These are phyloP conservation scores for Boloria euphrosyne DNA, from an alignment of 2,888 invertebrate genomes.

Conservation along the genomic window DNA sequence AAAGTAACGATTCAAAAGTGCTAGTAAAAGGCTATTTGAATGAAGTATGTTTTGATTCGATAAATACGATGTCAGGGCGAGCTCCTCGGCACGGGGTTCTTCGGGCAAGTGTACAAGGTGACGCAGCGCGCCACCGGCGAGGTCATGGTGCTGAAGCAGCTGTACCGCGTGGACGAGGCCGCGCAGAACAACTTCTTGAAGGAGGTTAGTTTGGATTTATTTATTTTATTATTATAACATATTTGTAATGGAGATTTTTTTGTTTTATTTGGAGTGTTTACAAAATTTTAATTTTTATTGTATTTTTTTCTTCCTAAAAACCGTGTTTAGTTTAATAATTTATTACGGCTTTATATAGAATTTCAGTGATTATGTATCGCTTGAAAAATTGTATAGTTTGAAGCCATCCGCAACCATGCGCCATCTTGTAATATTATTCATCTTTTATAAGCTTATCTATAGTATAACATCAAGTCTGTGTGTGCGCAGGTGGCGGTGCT, in stretches of 20 bases:
- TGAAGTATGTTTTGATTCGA: too few species aligned
- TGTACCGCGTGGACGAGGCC: constrained; percentile 96
- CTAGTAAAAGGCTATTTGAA: too few species aligned
- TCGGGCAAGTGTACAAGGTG: constrained; percentile 95
- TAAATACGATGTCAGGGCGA: constrained; percentile 85
- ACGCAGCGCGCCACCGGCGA: constrained; percentile 95
- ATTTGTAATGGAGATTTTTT: neutral
- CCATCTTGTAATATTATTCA: too few species aligned
- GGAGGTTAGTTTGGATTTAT: constrained; percentile 82
- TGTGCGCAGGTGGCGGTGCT: constrained; percentile 92
- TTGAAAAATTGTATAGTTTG: too few species aligned
- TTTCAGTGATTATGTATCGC: too few species aligned
- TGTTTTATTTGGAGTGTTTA: too few species aligned
- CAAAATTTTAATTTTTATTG: too few species aligned
- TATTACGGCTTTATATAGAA: too few species aligned
- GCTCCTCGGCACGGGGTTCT: constrained; percentile 95
- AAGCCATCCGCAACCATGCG: too few species aligned
- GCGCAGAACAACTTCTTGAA: constrained; percentile 97
- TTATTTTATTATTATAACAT: neutral
- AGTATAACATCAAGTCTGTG: neutral
- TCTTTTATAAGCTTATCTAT: neutral
- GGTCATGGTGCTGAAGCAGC: constrained; percentile 97
- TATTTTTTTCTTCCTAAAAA: too few species aligned
- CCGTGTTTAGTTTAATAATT: too few species aligned
- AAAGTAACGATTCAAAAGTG: too few species aligned